These are phyloP conservation scores for Alligator mississippiensis DNA, from an alignment of 2,113 vertebrate species.

Conservation along the genomic window DNA sequence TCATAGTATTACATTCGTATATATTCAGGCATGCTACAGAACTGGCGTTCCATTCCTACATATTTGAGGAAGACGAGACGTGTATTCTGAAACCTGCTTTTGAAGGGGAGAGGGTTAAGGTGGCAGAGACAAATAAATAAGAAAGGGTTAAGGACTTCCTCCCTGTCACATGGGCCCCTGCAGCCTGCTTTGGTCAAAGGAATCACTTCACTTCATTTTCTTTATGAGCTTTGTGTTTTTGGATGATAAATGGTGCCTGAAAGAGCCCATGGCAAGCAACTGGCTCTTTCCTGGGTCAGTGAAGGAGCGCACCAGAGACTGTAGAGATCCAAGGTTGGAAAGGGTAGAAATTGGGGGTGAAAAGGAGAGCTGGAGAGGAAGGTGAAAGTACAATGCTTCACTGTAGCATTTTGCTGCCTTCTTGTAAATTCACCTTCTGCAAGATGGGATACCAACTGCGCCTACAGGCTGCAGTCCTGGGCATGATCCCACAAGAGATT, in stretches of 20 bases:
- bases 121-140: too few species aligned
- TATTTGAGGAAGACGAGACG: too few species aligned
- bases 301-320: accelerated
- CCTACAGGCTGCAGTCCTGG: background rate
- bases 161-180: too few species aligned
- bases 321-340: background rate
- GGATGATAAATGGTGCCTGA: background rate
- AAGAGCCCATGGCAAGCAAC: background rate
- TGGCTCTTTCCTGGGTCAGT: background rate
- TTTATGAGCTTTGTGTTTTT: too few species aligned
- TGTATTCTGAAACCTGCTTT: too few species aligned
- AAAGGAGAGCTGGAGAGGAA: background rate
- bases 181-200: too few species aligned
- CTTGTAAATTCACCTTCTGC: background rate
- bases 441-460: background rate
- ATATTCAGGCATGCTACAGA: too few species aligned
- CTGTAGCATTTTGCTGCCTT: background rate
- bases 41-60: too few species aligned
- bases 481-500: background rate
- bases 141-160: too few species aligned
- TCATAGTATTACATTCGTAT: too few species aligned
- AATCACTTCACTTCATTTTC: too few species aligned
- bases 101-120: too few species aligned
- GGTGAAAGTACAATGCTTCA: background rate
- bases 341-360: background rate